These are phyloP conservation scores for Anarhynchus alexandrinus DNA, from an alignment of 2,113 vertebrate genomes.

Conservation along the genomic window DNA sequence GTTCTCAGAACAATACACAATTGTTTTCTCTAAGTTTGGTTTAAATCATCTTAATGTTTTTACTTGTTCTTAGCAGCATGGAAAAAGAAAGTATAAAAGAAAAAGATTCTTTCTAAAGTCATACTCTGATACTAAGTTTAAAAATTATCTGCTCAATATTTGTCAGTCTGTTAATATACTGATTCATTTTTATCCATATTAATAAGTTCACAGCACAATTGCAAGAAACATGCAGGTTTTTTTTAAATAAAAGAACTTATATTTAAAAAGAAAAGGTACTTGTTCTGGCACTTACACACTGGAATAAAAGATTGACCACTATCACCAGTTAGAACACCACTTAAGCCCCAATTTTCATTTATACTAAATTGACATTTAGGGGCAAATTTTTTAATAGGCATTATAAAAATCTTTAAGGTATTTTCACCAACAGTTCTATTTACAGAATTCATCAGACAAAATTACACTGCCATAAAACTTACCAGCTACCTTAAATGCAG, in stretches of 20 bases:
- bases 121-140: background rate
- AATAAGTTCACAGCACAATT: background rate
- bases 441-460: background rate
- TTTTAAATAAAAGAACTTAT: background rate
- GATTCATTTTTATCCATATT: background rate
- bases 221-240: background rate
- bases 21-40: background rate
- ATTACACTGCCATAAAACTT: background rate
- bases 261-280: background rate
- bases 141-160: background rate
- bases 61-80: background rate
- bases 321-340: fast-evolving
- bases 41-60: background rate
- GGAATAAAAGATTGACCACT: background rate
- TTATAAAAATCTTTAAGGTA: background rate
- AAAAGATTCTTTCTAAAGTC: background rate
- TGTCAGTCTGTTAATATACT: background rate
- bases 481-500: background rate
- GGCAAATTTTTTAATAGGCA: background rate
- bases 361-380: background rate
- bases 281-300: background rate
- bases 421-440: background rate
- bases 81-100: background rate
- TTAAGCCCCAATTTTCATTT: background rate
- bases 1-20: background rate